Evolutionary conservation across 2,113 vertebrate genomes (phyloP).

Genomic region (Ptyas mucosa): DNA sequence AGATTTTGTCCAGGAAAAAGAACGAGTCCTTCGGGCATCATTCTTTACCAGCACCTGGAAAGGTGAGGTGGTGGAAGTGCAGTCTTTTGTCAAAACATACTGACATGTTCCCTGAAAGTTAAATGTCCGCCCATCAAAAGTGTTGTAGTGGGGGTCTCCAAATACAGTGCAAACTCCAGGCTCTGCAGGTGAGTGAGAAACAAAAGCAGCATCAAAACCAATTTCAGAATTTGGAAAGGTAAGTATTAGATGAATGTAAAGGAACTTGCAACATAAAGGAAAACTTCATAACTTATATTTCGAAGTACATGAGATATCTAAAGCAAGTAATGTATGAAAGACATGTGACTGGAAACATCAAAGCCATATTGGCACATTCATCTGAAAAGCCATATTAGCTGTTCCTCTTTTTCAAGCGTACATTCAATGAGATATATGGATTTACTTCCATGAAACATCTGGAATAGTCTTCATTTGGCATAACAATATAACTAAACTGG

Average conservation of each 20-base stretch:
- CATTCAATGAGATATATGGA: neutral
- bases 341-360: too few relatives aligned
- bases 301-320: neutral
- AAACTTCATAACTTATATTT: neutral
- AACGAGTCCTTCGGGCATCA: constrained; percentile 89
- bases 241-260: neutral
- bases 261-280: neutral
- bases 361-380: neutral
- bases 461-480: neutral
- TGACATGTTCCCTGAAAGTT: constrained; percentile 99
- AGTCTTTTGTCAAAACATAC: constrained; percentile 93
- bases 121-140: constrained; percentile 96
- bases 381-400: neutral
- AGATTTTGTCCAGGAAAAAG: constrained; percentile 97
- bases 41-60: constrained; percentile 97
- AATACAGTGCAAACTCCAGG: constrained; percentile 98
- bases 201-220: constrained; percentile 65
- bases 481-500: neutral
- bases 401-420: neutral
- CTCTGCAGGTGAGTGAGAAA: constrained; percentile 79
- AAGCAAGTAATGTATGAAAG: neutral
- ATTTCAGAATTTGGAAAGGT: constrained; percentile 10
- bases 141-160: constrained; percentile 99
- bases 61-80: constrained; percentile 82
- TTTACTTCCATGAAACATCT: neutral